Conservation (phyloP, 1,140 invertebrate species). For the Conus ventricosus region DNA sequence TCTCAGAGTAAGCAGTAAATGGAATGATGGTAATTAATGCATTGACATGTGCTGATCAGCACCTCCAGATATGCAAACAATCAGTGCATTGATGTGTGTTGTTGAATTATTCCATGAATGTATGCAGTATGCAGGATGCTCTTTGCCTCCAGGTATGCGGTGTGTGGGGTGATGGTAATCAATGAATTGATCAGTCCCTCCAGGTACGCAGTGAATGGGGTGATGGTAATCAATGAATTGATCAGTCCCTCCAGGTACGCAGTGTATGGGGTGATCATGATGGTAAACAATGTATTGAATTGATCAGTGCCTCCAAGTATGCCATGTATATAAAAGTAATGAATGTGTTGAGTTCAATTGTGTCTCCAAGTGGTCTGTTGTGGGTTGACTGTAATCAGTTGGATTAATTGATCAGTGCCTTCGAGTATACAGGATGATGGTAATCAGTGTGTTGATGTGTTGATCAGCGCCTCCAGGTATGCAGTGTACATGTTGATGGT, state of each 20-base stretch:
- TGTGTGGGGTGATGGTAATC: no score
- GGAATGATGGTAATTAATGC: conserved; percentile 84
- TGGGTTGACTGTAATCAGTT: no score
- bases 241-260: conserved; percentile 86
- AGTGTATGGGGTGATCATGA: not conserved
- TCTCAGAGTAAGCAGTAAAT: conserved; percentile 93
- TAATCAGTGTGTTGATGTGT: not conserved
- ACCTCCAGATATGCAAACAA: no score
- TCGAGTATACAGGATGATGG: conserved; percentile 74
- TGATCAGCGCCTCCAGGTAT: conserved; percentile 88
- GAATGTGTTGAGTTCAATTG: not conserved
- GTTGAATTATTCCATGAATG: no score
- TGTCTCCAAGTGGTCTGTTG: not conserved
- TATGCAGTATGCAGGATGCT: no score
- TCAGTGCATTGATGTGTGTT: no score
- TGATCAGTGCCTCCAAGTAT: conserved; percentile 87
- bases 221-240: not conserved
- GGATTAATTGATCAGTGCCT: conserved; percentile 78
- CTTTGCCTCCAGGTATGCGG: no score
- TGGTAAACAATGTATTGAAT: not conserved
- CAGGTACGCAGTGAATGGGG: not conserved
- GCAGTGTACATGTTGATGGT: conserved; percentile 94
- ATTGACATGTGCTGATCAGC: no score
- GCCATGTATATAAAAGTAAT: not conserved
- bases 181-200: no score